Conservation (phyloP, 2,888 invertebrate genomes). For the Onthophagus sagittarius region DNA sequence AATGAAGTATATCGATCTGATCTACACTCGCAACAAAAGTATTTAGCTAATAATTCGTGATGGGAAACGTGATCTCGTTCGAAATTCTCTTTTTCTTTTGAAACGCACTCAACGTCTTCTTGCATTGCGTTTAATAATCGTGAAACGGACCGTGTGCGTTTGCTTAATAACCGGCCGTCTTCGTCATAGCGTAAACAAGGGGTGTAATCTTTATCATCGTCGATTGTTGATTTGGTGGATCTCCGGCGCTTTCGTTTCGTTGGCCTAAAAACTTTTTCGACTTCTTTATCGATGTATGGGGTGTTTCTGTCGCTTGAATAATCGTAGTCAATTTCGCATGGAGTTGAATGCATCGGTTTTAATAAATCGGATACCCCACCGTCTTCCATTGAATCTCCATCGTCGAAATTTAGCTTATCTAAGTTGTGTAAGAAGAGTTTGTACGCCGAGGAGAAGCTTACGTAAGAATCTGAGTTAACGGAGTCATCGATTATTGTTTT, state of each 20-base stretch:
- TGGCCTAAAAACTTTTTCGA: conserved; percentile 18
- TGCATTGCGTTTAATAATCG: neutral
- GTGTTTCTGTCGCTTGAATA: conserved; percentile 1
- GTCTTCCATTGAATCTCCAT: conserved; percentile 3
- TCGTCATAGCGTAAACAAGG: conserved; percentile 3
- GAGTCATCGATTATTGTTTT: conserved; percentile 17
- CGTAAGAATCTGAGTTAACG: conserved; percentile 2
- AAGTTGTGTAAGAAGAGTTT: conserved; percentile 19
- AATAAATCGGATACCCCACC: conserved; percentile 3
- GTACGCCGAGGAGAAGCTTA: conserved; percentile 13
- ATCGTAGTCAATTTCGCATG: neutral
- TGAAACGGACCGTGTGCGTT: conserved; percentile 20
- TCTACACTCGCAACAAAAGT: conserved; percentile 28
- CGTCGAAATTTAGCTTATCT: conserved; percentile 14
- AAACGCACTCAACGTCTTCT: conserved; percentile 10
- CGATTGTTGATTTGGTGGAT: neutral
- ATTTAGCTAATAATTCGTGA: conserved; percentile 28
- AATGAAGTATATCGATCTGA: conserved; percentile 24
- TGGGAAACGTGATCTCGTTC: conserved; percentile 25
- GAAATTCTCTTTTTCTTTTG: conserved; percentile 20
- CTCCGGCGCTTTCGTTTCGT: conserved; percentile 12
- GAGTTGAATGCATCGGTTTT: neutral
- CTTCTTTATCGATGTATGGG: conserved; percentile 25
- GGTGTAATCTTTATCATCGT: neutral
- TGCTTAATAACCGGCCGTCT: conserved; percentile 7